Conservation (phyloP, 1,140 invertebrate genomes). For the Drosophila malerkotliana region DNA sequence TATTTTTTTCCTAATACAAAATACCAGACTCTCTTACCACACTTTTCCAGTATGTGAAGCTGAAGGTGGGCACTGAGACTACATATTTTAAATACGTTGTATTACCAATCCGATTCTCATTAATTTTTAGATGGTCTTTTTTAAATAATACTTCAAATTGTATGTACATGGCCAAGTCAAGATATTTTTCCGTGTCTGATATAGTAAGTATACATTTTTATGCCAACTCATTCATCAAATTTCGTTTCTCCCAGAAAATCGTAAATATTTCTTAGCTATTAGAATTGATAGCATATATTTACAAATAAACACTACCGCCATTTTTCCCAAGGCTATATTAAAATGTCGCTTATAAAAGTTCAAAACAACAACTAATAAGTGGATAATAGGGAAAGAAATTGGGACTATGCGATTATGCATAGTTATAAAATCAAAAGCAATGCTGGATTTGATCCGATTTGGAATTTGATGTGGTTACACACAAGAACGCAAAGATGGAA, state of each 20-base stretch:
- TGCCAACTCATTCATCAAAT: slow-evolving; percentile 6
- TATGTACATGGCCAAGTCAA: slow-evolving; percentile 66
- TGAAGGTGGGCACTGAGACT: neutral
- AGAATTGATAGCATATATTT: slow-evolving; percentile 26
- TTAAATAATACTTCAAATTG: slow-evolving; percentile 76
- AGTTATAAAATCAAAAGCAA: neutral
- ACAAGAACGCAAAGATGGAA: slow-evolving; percentile 11
- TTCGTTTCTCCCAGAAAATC: neutral
- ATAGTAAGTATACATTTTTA: slow-evolving; percentile 2
- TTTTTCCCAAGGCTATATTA: neutral
- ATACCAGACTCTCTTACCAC: neutral
- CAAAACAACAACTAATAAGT: neutral
- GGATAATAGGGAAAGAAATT: neutral
- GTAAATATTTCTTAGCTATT: slow-evolving; percentile 17
- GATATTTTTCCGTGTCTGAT: slow-evolving; percentile 19
- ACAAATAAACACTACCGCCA: slow-evolving; percentile 29
- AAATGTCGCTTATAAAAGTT: slow-evolving; percentile 15
- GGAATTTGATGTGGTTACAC: neutral
- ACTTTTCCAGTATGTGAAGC: neutral
- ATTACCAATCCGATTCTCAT: slow-evolving; percentile 7
- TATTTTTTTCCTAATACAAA: neutral
- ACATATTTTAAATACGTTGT: neutral
- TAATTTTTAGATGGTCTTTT: slow-evolving; percentile 44
- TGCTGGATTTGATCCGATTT: neutral
- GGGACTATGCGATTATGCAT: no score